These are phyloP conservation scores for Melanotaenia duboulayi DNA, from an alignment of 2,113 vertebrate genomes.

Conservation along the genomic window DNA sequence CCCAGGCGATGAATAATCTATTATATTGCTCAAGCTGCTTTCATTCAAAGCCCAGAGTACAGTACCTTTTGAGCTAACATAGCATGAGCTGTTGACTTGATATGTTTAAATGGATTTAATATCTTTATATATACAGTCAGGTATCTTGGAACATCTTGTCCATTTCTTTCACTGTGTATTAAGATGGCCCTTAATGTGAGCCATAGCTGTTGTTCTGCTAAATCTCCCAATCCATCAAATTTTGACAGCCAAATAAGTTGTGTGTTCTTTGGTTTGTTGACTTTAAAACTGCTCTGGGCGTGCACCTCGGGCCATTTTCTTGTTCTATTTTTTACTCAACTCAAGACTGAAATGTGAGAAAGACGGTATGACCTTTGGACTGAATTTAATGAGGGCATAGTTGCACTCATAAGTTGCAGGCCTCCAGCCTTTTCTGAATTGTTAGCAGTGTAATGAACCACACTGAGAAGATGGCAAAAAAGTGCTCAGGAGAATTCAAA, in stretches of 20 bases:
- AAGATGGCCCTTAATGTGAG: slow-evolving; percentile 16
- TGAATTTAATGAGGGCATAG: slow-evolving; percentile 3
- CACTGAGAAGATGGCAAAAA: not conserved
- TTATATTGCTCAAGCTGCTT: not conserved
- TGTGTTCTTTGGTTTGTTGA: slow-evolving; percentile 20
- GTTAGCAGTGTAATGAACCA: slow-evolving; percentile 15
- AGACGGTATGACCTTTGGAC: not conserved
- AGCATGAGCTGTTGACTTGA: slow-evolving; percentile 43
- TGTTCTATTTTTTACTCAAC: slow-evolving; percentile 11
- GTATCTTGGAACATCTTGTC: slow-evolving; percentile 27
- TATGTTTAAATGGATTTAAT: slow-evolving; percentile 35
- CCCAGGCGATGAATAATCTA: not conserved
- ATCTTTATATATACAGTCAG: slow-evolving; percentile 20
- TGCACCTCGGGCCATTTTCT: slow-evolving; percentile 14
- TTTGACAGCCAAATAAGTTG: slow-evolving; percentile 19
- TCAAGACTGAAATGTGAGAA: slow-evolving; percentile 9
- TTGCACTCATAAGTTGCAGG: slow-evolving; percentile 10
- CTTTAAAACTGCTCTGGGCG: not conserved
- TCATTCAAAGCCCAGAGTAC: slow-evolving; percentile 8
- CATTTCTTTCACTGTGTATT: slow-evolving; percentile 26
- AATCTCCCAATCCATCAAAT: slow-evolving; percentile 24
- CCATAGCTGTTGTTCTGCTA: not conserved
- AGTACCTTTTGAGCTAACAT: slow-evolving; percentile 12
- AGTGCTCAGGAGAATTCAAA: not conserved
- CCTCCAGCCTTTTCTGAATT: slow-evolving; percentile 7